Conservation (phyloP, 2,797 vertebrate genomes). For the Rhinogobio ventralis region DNA sequence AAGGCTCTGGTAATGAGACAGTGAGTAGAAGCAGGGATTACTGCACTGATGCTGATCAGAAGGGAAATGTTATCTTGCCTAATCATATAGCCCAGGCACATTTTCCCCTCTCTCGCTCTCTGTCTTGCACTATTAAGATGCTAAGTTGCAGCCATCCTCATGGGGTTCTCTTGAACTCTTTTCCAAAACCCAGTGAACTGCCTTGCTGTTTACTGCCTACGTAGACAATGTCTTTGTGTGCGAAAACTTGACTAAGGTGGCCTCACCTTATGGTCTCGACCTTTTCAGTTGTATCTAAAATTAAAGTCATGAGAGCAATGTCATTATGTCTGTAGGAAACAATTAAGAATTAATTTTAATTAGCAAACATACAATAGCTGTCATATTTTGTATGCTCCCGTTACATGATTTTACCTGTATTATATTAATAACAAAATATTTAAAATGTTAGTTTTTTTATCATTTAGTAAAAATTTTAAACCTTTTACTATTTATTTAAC, state of each 20-base stretch:
- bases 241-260: neutral
- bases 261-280: neutral
- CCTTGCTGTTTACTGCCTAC: neutral
- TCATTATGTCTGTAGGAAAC: neutral
- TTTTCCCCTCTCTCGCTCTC: neutral
- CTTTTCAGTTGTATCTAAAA: neutral
- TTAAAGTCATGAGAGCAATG: neutral
- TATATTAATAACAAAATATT: neutral
- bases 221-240: neutral
- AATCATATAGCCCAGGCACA: conserved; percentile 10
- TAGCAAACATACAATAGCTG: neutral
- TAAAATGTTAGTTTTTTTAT: neutral
- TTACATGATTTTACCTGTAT: neutral
- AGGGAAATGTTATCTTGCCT: conserved; percentile 22
- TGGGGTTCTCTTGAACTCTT: conserved; percentile 37
- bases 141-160: neutral
- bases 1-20: conserved; percentile 37
- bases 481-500: too few relatives aligned
- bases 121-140: conserved; percentile 30
- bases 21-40: conserved; percentile 36
- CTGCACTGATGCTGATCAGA: conserved; percentile 35
- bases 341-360: neutral
- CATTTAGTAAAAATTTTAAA: neutral
- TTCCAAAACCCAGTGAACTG: neutral
- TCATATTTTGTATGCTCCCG: neutral